Evolutionary conservation across 2,113 vertebrate genomes (phyloP).

Genomic region (Chroicocephalus ridibundus): DNA sequence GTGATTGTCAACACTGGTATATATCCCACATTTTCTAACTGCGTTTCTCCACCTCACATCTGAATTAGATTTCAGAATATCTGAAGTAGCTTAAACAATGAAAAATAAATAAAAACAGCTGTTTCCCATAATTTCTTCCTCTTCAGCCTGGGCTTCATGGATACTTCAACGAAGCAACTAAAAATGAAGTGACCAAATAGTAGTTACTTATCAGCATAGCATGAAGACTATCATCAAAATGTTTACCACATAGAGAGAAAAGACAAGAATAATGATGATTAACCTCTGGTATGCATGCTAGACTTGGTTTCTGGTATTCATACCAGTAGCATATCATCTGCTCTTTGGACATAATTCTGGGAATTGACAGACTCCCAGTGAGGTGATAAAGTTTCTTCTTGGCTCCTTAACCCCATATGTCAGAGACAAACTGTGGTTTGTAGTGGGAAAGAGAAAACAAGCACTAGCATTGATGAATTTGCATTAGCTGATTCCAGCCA

Average conservation of each 20-base stretch:
- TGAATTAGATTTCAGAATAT: constrained; percentile 46
- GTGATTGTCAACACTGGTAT: constrained; percentile 29
- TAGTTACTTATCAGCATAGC: background rate
- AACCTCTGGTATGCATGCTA: background rate
- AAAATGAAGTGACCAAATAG: background rate
- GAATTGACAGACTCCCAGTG: background rate
- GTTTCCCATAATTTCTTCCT: constrained; percentile 6
- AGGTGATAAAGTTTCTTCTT: background rate
- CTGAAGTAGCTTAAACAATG: constrained; percentile 20
- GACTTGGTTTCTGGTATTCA: background rate
- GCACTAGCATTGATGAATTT: background rate
- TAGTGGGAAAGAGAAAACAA: background rate
- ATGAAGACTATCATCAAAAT: background rate
- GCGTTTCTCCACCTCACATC: constrained; percentile 18
- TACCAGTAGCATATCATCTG: background rate
- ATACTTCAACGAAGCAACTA: background rate
- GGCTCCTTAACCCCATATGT: background rate
- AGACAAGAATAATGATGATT: background rate
- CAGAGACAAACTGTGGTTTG: background rate
- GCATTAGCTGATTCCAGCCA: background rate
- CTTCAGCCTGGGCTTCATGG: background rate
- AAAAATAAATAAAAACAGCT: constrained; percentile 30
- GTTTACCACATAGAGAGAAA: background rate
- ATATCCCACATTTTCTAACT: background rate
- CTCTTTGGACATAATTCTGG: background rate